Percentiles rank a stretch among this genome's conserved stretches.
Evolutionary conservation across 2,888 invertebrate species (phyloP).

Genomic region (Spodoptera exigua): DNA sequence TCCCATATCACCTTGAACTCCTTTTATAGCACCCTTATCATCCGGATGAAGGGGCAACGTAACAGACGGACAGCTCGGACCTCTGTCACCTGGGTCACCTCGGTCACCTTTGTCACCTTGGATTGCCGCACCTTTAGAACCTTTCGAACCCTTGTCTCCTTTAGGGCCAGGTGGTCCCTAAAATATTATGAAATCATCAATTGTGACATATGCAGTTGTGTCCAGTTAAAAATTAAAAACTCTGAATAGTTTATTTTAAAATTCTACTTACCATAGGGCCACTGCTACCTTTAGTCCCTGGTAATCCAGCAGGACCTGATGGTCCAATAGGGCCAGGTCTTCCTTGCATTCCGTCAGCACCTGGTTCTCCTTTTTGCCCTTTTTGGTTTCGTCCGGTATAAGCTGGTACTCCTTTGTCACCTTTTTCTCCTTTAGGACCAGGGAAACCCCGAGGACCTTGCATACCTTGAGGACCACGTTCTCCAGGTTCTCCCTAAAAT

Average conservation of each 20-base stretch:
- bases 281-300: constrained; percentile 90
- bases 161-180: constrained; percentile 92
- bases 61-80: constrained; percentile 76
- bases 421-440: constrained; percentile 91
- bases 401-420: constrained; percentile 95
- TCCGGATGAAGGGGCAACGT: constrained; percentile 68
- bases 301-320: constrained; percentile 89
- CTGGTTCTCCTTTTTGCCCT: constrained; percentile 96
- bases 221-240: too few species aligned
- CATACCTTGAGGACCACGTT: constrained; percentile 91
- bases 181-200: constrained; percentile 5
- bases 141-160: constrained; percentile 92
- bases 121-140: constrained; percentile 86
- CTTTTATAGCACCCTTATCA: constrained; percentile 81
- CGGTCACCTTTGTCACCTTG: constrained; percentile 91
- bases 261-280: constrained; percentile 88
- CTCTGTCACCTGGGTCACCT: constrained; percentile 87
- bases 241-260: background rate
- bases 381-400: constrained; percentile 91
- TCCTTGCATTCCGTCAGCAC: constrained; percentile 92
- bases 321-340: constrained; percentile 91
- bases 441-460: constrained; percentile 94
- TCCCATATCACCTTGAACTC: constrained; percentile 86
- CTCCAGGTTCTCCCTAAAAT: constrained; percentile 92
- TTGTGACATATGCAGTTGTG: too few species aligned